These are phyloP conservation scores for Drosophila greeni DNA, from an alignment of 2,888 invertebrate genomes.

Conservation along the genomic window DNA sequence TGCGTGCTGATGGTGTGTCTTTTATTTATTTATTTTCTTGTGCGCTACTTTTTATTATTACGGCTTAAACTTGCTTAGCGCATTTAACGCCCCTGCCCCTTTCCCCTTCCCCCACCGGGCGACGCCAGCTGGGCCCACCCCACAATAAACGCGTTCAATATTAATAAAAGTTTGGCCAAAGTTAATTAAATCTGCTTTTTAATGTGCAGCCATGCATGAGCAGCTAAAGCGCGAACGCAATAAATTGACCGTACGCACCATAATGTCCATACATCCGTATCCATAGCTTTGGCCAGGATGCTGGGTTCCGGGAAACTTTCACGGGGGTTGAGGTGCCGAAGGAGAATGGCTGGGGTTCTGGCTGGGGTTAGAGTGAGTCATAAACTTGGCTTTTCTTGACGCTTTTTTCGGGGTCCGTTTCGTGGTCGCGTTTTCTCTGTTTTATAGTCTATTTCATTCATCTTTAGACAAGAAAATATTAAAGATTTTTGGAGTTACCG, in stretches of 20 bases:
- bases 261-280: slow-evolving; percentile 57
- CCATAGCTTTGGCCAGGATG: slow-evolving; percentile 14
- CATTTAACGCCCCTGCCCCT: slow-evolving; percentile 50
- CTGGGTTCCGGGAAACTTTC: slow-evolving; percentile 26
- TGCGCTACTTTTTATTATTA: slow-evolving; percentile 68
- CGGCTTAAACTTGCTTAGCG: slow-evolving; percentile 63
- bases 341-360: neutral
- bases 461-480: slow-evolving; percentile 4
- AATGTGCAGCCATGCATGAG: slow-evolving; percentile 71
- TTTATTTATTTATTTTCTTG: slow-evolving; percentile 71
- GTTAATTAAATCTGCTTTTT: slow-evolving; percentile 72
- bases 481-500: neutral
- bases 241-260: slow-evolving; percentile 66
- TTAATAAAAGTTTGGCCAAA: slow-evolving; percentile 72
- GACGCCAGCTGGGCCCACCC: slow-evolving; percentile 40
- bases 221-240: slow-evolving; percentile 56
- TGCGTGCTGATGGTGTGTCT: slow-evolving; percentile 67
- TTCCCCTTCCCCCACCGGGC: neutral
- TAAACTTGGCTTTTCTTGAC: slow-evolving; percentile 32
- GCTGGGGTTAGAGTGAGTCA: slow-evolving; percentile 27
- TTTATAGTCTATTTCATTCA: slow-evolving; percentile 19
- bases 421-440: neutral
- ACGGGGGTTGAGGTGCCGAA: slow-evolving; percentile 18
- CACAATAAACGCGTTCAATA: slow-evolving; percentile 63
- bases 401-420: slow-evolving; percentile 13